Percentiles rank a stretch among this genome's conserved stretches.
Conservation (phyloP, 2,888 invertebrate species). For the Perithous albicinctus region DNA sequence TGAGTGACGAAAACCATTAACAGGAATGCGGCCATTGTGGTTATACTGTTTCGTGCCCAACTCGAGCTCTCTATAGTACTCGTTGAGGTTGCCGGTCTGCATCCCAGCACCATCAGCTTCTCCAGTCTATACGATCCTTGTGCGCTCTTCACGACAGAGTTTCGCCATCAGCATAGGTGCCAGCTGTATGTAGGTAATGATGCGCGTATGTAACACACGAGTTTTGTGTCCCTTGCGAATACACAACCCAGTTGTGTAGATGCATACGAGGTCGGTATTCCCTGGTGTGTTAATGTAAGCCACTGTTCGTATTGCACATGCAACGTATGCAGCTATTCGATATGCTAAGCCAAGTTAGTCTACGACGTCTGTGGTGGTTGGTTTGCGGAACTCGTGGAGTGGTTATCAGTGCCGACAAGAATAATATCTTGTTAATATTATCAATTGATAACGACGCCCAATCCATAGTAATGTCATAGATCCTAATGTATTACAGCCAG, state of each 20-base stretch:
- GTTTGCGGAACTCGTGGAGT: not conserved
- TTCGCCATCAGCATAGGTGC: not conserved
- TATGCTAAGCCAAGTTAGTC: not conserved
- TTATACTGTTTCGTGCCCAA: constrained; percentile 46
- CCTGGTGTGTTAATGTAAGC: constrained; percentile 8
- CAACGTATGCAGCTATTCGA: constrained; percentile 9
- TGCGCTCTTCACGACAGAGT: constrained; percentile 29
- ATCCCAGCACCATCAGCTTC: constrained; percentile 28
- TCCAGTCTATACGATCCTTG: constrained; percentile 20
- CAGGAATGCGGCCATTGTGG: constrained; percentile 51
- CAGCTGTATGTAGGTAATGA: not conserved
- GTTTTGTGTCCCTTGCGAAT: constrained; percentile 16
- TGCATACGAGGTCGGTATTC: constrained; percentile 3
- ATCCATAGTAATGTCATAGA: not conserved
- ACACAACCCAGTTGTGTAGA: constrained; percentile 15
- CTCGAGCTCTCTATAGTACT: constrained; percentile 2
- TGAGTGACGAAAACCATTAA: constrained; percentile 56
- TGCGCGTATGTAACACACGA: not conserved
- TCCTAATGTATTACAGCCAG: not conserved
- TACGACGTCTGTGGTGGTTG: constrained; percentile 10
- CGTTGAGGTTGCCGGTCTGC: constrained; percentile 4
- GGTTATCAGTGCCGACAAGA: not conserved
- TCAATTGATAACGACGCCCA: not conserved
- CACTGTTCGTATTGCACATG: constrained; percentile 11
- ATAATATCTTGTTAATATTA: not conserved